Evolutionary conservation across 2,797 vertebrate species (phyloP).

Genomic region (Microctenopoma stevenorrisi): DNA sequence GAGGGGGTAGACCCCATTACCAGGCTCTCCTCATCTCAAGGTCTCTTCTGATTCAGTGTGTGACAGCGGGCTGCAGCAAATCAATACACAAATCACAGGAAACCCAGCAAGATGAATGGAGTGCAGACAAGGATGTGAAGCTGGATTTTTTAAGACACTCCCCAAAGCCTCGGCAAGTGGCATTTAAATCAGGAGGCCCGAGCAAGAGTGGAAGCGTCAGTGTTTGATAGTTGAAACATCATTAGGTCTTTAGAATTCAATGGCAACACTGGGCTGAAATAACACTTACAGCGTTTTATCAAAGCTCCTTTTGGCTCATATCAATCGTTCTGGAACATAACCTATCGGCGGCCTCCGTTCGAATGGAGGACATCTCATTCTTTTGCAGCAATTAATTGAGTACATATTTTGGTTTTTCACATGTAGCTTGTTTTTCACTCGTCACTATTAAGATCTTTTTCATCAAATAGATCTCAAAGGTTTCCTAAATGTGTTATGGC

Average conservation of each 20-base stretch:
- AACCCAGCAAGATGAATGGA: conserved; percentile 75
- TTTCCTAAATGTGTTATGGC: conserved; percentile 34
- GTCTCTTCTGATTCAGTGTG: conserved; percentile 54
- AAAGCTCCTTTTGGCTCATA: not conserved
- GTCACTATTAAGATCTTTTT: not conserved
- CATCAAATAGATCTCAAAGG: conserved; percentile 24
- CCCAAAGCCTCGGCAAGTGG: conserved; percentile 66
- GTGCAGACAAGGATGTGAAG: conserved; percentile 66
- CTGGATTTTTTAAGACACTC: conserved; percentile 75
- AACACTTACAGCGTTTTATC: conserved; percentile 11
- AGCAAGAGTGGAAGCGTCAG: conserved; percentile 41
- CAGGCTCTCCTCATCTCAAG: conserved; percentile 46
- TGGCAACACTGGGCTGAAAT: not conserved
- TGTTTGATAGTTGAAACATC: conserved; percentile 24
- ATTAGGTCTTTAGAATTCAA: not conserved
- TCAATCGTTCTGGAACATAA: conserved; percentile 12
- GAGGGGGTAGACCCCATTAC: conserved; percentile 59
- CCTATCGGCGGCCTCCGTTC: conserved; percentile 31
- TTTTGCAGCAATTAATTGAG: conserved; percentile 49
- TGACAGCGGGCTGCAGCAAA: conserved; percentile 68
- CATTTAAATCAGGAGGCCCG: conserved; percentile 66
- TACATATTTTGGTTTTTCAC: conserved; percentile 44
- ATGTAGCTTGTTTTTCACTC: conserved; percentile 8
- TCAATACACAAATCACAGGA: conserved; percentile 77
- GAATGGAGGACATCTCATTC: conserved; percentile 21